phyloP scores from a whole-genome alignment of 1,140 invertebrate species.

The Drosophila baimaii region DNA sequence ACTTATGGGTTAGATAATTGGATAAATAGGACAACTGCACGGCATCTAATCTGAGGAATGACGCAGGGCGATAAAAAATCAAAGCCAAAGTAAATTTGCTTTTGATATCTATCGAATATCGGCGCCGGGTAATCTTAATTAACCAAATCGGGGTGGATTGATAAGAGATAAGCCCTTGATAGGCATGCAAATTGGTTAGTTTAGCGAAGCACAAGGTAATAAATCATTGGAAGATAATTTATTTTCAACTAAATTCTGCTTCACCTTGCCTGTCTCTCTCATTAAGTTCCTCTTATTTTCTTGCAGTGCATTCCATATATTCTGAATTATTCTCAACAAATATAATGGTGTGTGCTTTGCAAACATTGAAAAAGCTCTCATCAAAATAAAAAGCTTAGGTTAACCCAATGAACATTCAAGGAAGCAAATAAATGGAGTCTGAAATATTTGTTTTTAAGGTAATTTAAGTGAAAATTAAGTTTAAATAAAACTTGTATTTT shows the following conservation, averaged over 20 bases:
- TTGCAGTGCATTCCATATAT: slow-evolving; percentile 9
- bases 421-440: too few species aligned
- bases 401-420: slow-evolving; percentile 42
- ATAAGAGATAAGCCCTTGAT: slow-evolving; percentile 36
- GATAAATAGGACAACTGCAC: slow-evolving; percentile 8
- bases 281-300: not conserved
- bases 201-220: not conserved
- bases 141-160: slow-evolving; percentile 8
- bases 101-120: slow-evolving; percentile 21
- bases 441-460: not conserved
- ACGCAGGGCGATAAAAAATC: slow-evolving; percentile 49
- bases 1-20: slow-evolving; percentile 1
- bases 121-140: slow-evolving; percentile 29
- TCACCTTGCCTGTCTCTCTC: not conserved
- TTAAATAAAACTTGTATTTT: not conserved
- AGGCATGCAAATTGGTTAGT: slow-evolving; percentile 2
- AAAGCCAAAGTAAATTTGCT: slow-evolving; percentile 34
- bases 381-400: slow-evolving; percentile 2
- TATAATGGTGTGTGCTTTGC: slow-evolving; percentile 3
- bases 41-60: slow-evolving; percentile 25
- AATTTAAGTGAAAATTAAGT: not conserved
- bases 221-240: not conserved
- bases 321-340: not conserved
- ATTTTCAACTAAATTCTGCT: not conserved
- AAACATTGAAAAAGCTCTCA: not conserved